These are phyloP conservation scores for Drosophila lutescens DNA, from an alignment of 2,888 invertebrate genomes.

Conservation along the genomic window DNA sequence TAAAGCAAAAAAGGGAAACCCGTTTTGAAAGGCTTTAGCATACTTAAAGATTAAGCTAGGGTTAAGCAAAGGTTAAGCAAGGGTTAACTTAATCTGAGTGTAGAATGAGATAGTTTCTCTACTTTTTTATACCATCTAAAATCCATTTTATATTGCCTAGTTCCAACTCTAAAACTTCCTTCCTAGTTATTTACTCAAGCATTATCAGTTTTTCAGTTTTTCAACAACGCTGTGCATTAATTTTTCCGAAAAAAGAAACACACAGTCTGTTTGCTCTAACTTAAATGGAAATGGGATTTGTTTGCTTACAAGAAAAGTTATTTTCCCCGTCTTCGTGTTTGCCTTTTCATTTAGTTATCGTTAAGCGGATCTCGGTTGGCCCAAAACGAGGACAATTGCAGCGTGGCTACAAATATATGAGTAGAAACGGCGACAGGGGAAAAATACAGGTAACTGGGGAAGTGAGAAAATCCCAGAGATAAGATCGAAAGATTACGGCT, in stretches of 20 bases:
- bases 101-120: too few species aligned
- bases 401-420: neutral
- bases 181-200: neutral
- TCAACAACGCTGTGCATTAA: neutral
- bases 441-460: neutral
- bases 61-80: too few species aligned
- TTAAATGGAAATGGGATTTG: constrained; percentile 16
- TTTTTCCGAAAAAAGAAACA: constrained; percentile 1
- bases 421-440: neutral
- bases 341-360: constrained; percentile 29
- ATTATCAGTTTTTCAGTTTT: neutral
- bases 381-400: constrained; percentile 18
- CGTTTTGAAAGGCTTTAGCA: neutral
- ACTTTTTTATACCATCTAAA: too few species aligned
- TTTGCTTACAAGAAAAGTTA: constrained; percentile 13
- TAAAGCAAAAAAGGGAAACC: neutral
- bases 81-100: too few species aligned
- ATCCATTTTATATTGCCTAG: too few species aligned
- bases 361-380: neutral
- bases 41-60: neutral
- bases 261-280: constrained; percentile 10
- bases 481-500: neutral
- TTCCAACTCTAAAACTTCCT: too few species aligned
- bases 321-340: constrained; percentile 12
- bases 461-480: constrained; percentile 7